phyloP scores from a whole-genome alignment of 2,888 invertebrate species.

The Elysia crispata region DNA sequence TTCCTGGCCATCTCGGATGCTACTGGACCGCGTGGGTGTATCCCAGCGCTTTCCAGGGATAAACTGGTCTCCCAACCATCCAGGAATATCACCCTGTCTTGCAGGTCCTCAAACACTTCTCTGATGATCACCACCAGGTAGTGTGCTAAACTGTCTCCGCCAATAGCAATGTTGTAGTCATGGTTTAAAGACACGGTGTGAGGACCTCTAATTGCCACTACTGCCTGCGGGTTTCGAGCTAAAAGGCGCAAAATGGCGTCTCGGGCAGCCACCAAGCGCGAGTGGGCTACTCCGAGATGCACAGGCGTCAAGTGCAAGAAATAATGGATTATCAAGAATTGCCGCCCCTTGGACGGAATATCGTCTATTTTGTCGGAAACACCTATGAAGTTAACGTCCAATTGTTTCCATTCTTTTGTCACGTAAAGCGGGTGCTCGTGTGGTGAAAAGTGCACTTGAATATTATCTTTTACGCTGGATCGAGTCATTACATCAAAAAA shows the following conservation, averaged over 20 bases:
- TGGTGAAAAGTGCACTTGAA: constrained; percentile 20
- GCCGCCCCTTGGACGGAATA: constrained; percentile 21
- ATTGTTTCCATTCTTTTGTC: background rate
- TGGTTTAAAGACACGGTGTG: background rate
- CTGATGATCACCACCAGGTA: background rate
- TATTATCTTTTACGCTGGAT: background rate
- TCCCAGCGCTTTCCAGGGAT: background rate
- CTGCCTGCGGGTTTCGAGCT: background rate
- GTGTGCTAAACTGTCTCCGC: background rate
- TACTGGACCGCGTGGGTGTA: background rate
- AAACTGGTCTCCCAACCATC: background rate
- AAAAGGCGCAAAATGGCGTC: background rate
- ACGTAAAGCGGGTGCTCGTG: constrained; percentile 29
- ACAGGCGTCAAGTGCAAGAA: background rate
- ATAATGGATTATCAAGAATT: background rate
- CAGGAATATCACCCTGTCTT: background rate
- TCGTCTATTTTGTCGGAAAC: constrained; percentile 29
- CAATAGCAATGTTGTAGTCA: background rate
- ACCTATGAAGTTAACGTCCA: background rate
- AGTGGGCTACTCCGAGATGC: background rate
- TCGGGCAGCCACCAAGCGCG: background rate
- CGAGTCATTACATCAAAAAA: background rate
- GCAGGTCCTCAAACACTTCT: background rate
- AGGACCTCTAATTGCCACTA: background rate
- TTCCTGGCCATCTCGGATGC: background rate